phyloP scores from a whole-genome alignment of 2,113 vertebrate species.

The Melanostigma gelatinosum region DNA sequence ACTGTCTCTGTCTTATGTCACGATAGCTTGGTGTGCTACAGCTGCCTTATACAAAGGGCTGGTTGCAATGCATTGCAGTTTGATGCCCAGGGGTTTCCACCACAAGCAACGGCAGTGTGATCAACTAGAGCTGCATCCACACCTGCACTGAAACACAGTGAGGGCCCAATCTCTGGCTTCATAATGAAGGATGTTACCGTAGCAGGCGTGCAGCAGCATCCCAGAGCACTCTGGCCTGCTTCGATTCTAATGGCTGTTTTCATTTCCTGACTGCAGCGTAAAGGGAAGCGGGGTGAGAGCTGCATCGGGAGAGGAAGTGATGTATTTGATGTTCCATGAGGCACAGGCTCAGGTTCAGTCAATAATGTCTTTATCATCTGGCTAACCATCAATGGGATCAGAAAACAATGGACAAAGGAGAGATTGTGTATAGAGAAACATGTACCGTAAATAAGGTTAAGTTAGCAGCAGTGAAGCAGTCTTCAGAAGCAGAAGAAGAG shows the following conservation, averaged over 20 bases:
- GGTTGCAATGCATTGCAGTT: conserved; percentile 32
- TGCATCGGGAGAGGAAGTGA: conserved; percentile 69
- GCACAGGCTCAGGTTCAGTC: conserved; percentile 71
- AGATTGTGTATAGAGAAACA: conserved; percentile 34
- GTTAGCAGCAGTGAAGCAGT: neutral
- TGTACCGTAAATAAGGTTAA: neutral
- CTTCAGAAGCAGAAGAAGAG: neutral
- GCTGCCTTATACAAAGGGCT: conserved; percentile 12
- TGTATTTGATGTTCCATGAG: conserved; percentile 80
- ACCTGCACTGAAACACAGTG: conserved; percentile 26
- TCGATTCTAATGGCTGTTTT: conserved; percentile 64
- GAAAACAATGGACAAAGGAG: conserved; percentile 29
- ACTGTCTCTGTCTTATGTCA: neutral
- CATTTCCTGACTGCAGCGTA: conserved; percentile 68
- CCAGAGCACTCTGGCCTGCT: conserved; percentile 37
- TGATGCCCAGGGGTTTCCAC: conserved; percentile 9
- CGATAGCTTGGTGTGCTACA: conserved; percentile 23
- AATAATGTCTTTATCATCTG: conserved; percentile 75
- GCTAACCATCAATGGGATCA: conserved; percentile 65
- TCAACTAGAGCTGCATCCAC: neutral
- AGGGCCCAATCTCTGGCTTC: neutral
- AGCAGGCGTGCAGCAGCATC: conserved; percentile 29
- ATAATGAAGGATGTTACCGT: conserved; percentile 12
- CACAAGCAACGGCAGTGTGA: neutral
- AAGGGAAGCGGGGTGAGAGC: conserved; percentile 57